phyloP scores from a whole-genome alignment of 1,140 invertebrate genomes.

The Bombus cullumanus region DNA sequence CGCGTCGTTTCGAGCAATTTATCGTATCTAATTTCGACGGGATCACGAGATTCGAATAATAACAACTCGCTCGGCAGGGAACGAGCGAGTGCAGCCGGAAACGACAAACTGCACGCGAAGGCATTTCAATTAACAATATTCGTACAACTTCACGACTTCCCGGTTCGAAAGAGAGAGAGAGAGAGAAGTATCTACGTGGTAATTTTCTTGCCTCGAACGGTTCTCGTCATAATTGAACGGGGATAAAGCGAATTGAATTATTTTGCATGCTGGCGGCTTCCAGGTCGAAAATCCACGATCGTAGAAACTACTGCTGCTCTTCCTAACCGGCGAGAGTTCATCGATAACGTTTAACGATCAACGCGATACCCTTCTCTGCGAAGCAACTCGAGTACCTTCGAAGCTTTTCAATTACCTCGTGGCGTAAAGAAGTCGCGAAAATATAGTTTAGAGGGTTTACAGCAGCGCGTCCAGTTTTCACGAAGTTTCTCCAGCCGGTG shows the following conservation, averaged over 20 bases:
- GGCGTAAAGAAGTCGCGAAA: conserved; percentile 17
- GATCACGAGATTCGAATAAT: not conserved
- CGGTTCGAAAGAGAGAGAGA: not conserved
- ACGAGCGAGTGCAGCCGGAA: not conserved
- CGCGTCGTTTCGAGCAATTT: conserved; percentile 35
- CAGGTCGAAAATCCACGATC: not conserved
- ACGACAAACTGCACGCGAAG: no score
- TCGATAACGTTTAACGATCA: conserved; percentile 10
- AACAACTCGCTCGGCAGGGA: not conserved
- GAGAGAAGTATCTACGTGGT: not conserved
- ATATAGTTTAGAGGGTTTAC: conserved; percentile 39
- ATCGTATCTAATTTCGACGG: conserved; percentile 35
- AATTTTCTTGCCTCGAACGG: not conserved
- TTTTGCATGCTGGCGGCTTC: not conserved
- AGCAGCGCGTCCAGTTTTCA: not conserved
- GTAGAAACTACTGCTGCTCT: not conserved
- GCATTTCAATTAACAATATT: conserved; percentile 8
- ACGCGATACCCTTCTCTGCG: not conserved
- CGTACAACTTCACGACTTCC: not conserved
- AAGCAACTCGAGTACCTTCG: not conserved
- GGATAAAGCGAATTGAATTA: not conserved
- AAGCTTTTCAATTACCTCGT: conserved; percentile 20
- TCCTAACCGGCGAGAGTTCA: not conserved
- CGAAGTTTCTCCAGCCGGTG: conserved; percentile 12
- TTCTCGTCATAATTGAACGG: not conserved